A percentile compares a stretch with the other conserved stretches of the same genome.
These are phyloP conservation scores for Lates japonicus DNA, from an alignment of 2,797 vertebrate species.

Conservation along the genomic window DNA sequence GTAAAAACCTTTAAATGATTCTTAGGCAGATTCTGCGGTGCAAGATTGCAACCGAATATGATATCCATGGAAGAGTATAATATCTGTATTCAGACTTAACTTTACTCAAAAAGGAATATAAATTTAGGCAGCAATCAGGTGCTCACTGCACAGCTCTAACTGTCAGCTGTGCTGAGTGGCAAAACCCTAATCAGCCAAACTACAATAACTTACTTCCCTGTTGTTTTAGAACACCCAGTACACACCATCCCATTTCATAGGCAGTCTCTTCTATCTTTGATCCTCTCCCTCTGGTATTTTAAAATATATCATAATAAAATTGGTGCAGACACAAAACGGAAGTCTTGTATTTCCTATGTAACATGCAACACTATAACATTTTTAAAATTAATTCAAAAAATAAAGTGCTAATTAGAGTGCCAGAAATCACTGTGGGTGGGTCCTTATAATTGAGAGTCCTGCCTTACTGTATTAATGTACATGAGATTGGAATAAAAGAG, in stretches of 20 bases:
- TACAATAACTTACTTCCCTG: background rate
- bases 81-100: background rate
- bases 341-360: background rate
- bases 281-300: background rate
- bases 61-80: background rate
- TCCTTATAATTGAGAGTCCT: conserved; percentile 42
- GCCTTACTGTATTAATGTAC: conserved; percentile 53
- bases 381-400: conserved; percentile 49
- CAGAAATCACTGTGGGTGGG: conserved; percentile 43
- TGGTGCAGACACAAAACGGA: conserved; percentile 3
- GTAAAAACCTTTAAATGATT: background rate
- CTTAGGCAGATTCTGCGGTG: background rate
- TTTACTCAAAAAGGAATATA: too few relatives aligned
- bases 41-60: too few relatives aligned
- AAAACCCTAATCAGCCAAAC: background rate
- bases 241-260: background rate
- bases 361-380: background rate
- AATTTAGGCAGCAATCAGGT: background rate
- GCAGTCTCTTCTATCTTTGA: background rate
- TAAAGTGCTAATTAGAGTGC: conserved; percentile 50
- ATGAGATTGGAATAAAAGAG: conserved; percentile 46
- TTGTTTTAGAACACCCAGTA: background rate
- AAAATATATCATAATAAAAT: background rate
- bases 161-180: background rate
- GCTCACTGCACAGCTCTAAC: background rate